Base-by-base conservation (phyloP, 2,797 vertebrate genomes). In the Gallinago nigripennis region DNA sequence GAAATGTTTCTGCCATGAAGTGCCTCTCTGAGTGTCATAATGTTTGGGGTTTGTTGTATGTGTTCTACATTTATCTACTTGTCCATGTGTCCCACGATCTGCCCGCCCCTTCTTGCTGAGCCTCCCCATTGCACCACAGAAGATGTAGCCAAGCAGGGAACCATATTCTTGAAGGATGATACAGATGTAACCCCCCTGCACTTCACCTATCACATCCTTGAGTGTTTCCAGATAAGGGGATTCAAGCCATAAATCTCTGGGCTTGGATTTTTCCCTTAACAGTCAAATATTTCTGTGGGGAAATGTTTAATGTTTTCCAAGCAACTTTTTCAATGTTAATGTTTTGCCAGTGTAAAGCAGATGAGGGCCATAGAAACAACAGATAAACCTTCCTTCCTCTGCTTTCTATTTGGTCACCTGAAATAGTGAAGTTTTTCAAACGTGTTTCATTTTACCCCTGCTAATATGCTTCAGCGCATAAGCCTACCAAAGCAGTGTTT, bases 281-380 rank as follows among this genome's bases (percentile, higher is more conserved):
- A 58, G 39, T 53, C 79, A 86, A 68, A 53, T 77, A 91, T 81
- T 90, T 95, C 77, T 85, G 56, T 9, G 6, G 57, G 72, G 72
- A 90, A 83, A 91, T 63, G 46, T 86, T 88, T 88, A 73, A 90
- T 71, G 51, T 83, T 88, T 92, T 90, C 66, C 92, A 86, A 90
- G 72, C 19, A 60, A 37, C 0, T 2, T 81, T 88, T 91, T 82
- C 82, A 51, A 11, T 48, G 51, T 86, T 90, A 92, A 35, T 58
- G 33, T 31, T 86, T 82, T 92, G 41, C 79, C 60, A 66, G 68
- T 70, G 68, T 80, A 80, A 91, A 92, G 82, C 90, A 95, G 68
- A 82, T 82, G 68, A 92, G 43, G 35, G 57, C 58, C 79, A 82
- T 4, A 46, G 83, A 85, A 84, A 45, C 46, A 85, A 43, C 12